Evolutionary conservation across 1,140 invertebrate genomes (phyloP).

Genomic region (Latrodectus geometricus): DNA sequence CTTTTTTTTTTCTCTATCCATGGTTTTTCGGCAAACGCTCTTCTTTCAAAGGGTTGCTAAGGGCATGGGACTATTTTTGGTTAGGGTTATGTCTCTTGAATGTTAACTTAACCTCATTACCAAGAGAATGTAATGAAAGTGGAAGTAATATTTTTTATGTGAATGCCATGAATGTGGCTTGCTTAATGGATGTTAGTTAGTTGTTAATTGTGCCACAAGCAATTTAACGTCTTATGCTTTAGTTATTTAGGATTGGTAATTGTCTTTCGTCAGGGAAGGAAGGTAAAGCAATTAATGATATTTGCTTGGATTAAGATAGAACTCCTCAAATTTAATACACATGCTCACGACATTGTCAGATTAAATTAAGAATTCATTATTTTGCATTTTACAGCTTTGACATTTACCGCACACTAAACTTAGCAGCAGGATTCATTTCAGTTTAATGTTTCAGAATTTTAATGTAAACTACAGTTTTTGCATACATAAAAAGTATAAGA

Average conservation of each 20-base stretch:
- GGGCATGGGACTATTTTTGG: background rate
- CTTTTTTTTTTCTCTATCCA: background rate
- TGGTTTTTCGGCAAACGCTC: background rate
- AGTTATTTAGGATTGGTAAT: background rate
- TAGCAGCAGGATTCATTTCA: too few species aligned
- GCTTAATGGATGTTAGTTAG: background rate
- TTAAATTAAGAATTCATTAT: too few species aligned
- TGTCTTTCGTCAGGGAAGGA: too few species aligned
- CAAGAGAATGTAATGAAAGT: background rate
- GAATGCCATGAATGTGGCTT: background rate
- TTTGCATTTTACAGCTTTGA: too few species aligned
- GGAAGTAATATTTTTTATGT: background rate
- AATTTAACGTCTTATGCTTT: background rate
- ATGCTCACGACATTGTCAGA: too few species aligned
- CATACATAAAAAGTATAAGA: too few species aligned
- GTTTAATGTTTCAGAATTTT: too few species aligned
- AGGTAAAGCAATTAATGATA: too few species aligned
- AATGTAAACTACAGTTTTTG: too few species aligned
- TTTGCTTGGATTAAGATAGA: too few species aligned
- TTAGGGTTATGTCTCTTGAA: background rate
- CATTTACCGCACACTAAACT: too few species aligned
- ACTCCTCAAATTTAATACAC: too few species aligned
- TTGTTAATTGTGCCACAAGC: background rate
- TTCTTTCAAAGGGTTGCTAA: background rate
- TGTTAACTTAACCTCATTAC: background rate